These are phyloP conservation scores for Thalpophila matura DNA, from an alignment of 2,888 invertebrate species.

Conservation along the genomic window DNA sequence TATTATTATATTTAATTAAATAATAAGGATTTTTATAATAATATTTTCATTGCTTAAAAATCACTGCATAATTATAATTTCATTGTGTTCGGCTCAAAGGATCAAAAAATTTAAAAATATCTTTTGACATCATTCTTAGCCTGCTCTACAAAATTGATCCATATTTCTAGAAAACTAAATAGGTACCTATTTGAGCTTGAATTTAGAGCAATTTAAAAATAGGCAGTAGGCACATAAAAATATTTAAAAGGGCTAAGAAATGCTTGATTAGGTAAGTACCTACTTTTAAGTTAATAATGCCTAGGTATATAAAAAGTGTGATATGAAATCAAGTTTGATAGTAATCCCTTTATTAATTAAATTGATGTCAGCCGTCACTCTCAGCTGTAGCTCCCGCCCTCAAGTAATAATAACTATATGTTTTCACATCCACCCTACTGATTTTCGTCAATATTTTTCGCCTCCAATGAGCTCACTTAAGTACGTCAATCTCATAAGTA, in stretches of 20 bases:
- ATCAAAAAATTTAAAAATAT: not conserved
- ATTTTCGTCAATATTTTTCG: conserved; percentile 44
- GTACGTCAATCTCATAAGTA: conserved; percentile 55
- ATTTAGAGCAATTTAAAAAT: conserved; percentile 18
- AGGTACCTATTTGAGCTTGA: too few relatives aligned
- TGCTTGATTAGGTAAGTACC: too few relatives aligned
- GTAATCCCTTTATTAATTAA: not conserved
- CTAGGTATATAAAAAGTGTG: not conserved
- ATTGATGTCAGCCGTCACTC: too few relatives aligned
- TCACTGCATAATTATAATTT: not conserved
- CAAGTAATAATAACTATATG: conserved; percentile 18
- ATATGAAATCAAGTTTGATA: not conserved
- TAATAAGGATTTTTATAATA: too few relatives aligned
- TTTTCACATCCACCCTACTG: conserved; percentile 32
- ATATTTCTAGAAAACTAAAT: not conserved
- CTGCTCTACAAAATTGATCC: not conserved
- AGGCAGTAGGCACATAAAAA: too few relatives aligned
- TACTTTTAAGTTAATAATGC: too few relatives aligned
- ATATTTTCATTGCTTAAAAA: too few relatives aligned
- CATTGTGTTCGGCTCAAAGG: not conserved
- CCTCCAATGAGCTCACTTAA: conserved; percentile 41
- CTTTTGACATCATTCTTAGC: not conserved
- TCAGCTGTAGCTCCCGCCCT: conserved; percentile 1
- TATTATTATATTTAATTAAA: too few relatives aligned
- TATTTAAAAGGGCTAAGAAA: too few relatives aligned